These are phyloP conservation scores for Nomada ruficornis DNA, from an alignment of 2,888 invertebrate genomes.

Conservation along the genomic window DNA sequence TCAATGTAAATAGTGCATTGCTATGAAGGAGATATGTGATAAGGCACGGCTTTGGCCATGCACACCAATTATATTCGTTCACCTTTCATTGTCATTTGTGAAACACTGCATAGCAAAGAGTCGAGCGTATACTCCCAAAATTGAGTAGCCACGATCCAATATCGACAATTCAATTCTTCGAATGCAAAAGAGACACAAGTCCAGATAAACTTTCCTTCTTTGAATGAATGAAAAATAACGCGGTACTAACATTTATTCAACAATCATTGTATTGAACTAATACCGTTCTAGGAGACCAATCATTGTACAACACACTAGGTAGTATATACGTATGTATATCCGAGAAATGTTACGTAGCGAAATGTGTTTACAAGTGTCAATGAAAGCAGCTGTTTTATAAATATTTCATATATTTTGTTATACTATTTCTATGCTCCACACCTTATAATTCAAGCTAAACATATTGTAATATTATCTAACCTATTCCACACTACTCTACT, in stretches of 20 bases:
- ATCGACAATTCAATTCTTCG: background rate
- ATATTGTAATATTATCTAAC: conserved; percentile 64
- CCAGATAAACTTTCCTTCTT: background rate
- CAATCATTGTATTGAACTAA: conserved; percentile 8
- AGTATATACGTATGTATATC: background rate
- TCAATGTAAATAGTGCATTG: conserved; percentile 74
- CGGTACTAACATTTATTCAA: conserved; percentile 2
- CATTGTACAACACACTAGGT: background rate
- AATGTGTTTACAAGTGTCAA: conserved; percentile 74
- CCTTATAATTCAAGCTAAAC: conserved; percentile 74
- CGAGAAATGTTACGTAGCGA: background rate
- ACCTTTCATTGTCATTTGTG: conserved; percentile 76
- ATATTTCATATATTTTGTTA: conserved; percentile 84
- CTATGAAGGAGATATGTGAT: conserved; percentile 79
- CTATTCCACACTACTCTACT: conserved; percentile 61
- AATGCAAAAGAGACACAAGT: background rate
- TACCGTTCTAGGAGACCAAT: conserved; percentile 29
- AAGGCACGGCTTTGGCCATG: conserved; percentile 82
- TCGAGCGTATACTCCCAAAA: background rate
- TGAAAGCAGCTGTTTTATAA: conserved; percentile 79
- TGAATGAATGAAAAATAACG: background rate
- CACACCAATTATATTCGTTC: conserved; percentile 79
- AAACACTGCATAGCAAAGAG: conserved; percentile 47
- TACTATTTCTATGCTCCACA: conserved; percentile 83
- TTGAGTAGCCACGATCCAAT: background rate